phyloP scores from a whole-genome alignment of 2,888 invertebrate genomes.

The Cepaea hortensis region DNA sequence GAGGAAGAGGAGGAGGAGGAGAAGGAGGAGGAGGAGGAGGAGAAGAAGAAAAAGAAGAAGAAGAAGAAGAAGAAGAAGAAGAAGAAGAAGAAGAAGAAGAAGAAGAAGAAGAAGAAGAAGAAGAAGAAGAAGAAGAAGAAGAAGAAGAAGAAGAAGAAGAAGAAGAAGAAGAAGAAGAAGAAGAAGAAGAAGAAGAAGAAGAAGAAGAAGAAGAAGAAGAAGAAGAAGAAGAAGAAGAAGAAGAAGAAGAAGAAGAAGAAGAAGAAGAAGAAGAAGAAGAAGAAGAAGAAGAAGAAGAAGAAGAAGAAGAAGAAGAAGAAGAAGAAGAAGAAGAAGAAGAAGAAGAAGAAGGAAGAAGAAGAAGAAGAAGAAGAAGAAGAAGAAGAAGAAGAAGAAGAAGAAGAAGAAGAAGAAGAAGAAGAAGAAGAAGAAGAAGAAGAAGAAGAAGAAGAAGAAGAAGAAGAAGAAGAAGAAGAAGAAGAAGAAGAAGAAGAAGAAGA shows the following conservation, averaged over 20 bases:
- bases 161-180: background rate
- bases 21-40: too few relatives aligned
- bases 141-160: background rate
- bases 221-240: background rate
- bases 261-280: background rate
- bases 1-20: too few relatives aligned
- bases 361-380: background rate
- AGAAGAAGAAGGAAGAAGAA: background rate
- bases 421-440: background rate
- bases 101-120: background rate
- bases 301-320: background rate
- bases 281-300: too few relatives aligned
- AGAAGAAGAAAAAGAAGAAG: background rate
- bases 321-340: constrained; percentile 1
- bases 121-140: background rate
- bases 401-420: background rate
- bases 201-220: background rate
- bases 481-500: background rate
- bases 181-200: background rate
- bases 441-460: background rate
- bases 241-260: background rate
- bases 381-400: background rate
- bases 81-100: background rate
- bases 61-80: background rate
- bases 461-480: background rate